Conservation (phyloP, 2,113 vertebrate species). For the Antechinus flavipes region DNA sequence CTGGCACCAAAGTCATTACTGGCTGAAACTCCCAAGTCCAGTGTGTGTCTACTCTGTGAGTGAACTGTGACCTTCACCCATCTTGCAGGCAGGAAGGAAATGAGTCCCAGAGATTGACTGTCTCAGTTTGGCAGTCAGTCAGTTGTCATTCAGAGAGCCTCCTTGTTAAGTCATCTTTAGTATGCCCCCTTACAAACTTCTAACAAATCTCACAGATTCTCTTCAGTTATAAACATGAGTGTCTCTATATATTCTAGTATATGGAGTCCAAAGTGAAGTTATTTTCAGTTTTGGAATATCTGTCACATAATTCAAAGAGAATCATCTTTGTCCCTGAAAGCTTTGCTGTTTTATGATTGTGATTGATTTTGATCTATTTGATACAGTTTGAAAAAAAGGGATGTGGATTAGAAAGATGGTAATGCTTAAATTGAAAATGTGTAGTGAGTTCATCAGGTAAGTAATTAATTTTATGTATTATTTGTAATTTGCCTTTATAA, state of each 20-base stretch:
- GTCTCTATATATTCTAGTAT: neutral
- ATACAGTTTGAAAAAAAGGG: neutral
- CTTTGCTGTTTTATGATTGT: neutral
- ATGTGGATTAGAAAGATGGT: neutral
- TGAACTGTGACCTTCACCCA: neutral
- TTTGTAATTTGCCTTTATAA: neutral
- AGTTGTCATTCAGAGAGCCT: neutral
- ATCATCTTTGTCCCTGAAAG: neutral
- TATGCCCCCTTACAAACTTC: neutral
- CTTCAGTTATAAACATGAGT: neutral
- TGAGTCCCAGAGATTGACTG: neutral
- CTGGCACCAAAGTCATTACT: neutral
- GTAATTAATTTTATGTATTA: neutral
- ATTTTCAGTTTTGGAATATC: neutral
- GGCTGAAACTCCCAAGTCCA: neutral
- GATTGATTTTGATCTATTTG: neutral
- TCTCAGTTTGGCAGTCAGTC: neutral
- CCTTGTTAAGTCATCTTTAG: neutral
- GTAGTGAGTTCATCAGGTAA: neutral
- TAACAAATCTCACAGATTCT: neutral
- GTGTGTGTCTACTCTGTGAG: neutral
- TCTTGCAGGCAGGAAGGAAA: neutral
- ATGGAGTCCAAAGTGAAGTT: neutral
- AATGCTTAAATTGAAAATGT: neutral
- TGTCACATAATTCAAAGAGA: neutral